Evolutionary conservation across 2,113 vertebrate genomes (phyloP).

Genomic region (Thinocorus orbignyianus): DNA sequence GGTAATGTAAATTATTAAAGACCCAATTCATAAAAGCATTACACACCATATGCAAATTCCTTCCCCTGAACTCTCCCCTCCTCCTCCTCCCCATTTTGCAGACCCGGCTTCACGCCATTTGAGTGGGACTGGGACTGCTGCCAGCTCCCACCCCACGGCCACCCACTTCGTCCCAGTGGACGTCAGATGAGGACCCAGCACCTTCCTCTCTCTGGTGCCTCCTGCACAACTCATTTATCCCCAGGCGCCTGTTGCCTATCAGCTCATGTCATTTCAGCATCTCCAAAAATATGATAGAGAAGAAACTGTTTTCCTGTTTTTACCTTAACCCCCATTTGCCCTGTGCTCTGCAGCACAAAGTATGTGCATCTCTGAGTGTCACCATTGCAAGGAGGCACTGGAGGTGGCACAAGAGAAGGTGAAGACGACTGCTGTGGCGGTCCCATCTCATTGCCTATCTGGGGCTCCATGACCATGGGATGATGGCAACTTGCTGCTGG

Average conservation of each 20-base stretch:
- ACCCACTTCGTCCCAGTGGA: accelerated
- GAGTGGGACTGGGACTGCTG: accelerated
- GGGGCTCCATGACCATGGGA: accelerated
- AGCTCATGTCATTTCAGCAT: background rate
- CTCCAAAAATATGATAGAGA: background rate
- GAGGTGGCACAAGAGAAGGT: background rate
- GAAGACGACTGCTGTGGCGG: accelerated
- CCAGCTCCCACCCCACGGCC: background rate
- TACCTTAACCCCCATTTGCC: background rate
- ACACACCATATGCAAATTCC: constrained; percentile 64
- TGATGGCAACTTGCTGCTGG: background rate
- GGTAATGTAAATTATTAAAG: constrained; percentile 78
- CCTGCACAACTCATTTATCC: background rate
- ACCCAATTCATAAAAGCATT: constrained; percentile 74
- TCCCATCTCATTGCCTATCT: background rate
- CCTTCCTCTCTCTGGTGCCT: background rate
- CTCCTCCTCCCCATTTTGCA: constrained; percentile 3
- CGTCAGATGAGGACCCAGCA: background rate
- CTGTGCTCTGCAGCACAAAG: background rate
- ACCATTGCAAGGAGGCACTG: accelerated
- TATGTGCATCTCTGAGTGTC: accelerated
- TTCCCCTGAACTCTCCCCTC: background rate
- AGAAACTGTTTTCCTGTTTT: background rate
- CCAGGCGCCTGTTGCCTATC: background rate
- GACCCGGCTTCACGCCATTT: background rate